Conservation (phyloP, 2,113 vertebrate genomes). For the Catharus fuscescens region DNA sequence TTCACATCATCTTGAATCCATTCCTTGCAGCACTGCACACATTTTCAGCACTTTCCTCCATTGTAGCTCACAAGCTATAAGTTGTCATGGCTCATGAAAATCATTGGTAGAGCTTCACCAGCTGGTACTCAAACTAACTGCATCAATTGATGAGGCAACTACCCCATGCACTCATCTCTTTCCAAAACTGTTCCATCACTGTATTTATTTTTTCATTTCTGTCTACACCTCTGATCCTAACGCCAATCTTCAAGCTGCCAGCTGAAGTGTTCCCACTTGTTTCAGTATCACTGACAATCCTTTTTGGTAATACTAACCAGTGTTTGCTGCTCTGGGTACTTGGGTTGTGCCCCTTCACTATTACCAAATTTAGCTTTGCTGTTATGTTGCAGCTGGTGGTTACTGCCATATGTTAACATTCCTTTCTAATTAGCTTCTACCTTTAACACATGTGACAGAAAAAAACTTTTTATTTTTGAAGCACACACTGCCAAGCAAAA, state of each 20-base stretch:
- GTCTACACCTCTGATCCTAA: background rate
- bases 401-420: background rate
- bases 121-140: background rate
- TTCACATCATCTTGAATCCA: background rate
- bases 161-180: background rate
- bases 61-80: background rate
- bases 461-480: background rate
- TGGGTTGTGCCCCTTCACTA: background rate
- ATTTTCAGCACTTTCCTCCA: background rate
- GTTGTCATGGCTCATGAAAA: background rate
- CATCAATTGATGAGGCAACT: background rate
- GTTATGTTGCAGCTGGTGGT: background rate
- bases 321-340: background rate
- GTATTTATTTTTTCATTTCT: background rate
- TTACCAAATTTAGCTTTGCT: slow-evolving; percentile 1
- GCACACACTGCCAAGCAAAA: background rate
- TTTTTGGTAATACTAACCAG: background rate
- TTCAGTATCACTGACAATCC: background rate
- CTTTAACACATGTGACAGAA: background rate
- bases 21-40: background rate
- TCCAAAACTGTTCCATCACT: background rate
- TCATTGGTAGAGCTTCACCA: background rate
- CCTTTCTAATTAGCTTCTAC: background rate
- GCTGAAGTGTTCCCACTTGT: background rate
- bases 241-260: background rate